Conservation (phyloP, 2,888 invertebrate species). For the Phaonia tiefii region DNA sequence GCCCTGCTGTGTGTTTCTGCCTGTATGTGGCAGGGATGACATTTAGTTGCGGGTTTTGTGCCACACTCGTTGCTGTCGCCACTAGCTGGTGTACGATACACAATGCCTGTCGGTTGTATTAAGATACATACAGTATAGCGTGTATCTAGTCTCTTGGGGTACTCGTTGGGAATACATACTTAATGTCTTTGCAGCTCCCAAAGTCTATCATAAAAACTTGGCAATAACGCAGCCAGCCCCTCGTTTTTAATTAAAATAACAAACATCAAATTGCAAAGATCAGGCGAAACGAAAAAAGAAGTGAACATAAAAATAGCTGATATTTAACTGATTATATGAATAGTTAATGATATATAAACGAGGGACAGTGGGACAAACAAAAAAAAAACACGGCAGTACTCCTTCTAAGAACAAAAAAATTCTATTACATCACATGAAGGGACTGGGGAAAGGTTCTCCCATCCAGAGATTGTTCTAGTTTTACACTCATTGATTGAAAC, state of each 20-base stretch:
- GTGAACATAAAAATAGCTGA: not conserved
- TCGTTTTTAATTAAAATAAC: constrained; percentile 47
- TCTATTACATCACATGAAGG: too few species aligned
- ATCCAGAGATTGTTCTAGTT: too few species aligned
- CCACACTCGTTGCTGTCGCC: not conserved
- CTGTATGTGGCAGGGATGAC: not conserved
- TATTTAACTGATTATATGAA: not conserved
- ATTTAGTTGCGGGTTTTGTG: not conserved
- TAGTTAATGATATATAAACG: not conserved
- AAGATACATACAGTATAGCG: not conserved
- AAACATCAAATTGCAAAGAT: constrained; percentile 45
- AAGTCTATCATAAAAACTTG: not conserved
- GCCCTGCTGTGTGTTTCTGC: not conserved
- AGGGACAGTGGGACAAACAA: not conserved
- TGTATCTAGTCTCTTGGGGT: not conserved
- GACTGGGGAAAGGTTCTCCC: too few species aligned
- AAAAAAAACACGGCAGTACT: too few species aligned
- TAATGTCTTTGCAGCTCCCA: not conserved
- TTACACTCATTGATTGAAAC: too few species aligned
- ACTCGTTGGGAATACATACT: not conserved
- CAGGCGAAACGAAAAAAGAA: constrained; percentile 3
- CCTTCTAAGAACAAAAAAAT: too few species aligned
- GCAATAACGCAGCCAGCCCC: not conserved
- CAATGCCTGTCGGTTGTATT: not conserved
- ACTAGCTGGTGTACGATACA: too few species aligned